phyloP scores from a whole-genome alignment of 2,113 vertebrate species.

The Haliaeetus leucogaster region DNA sequence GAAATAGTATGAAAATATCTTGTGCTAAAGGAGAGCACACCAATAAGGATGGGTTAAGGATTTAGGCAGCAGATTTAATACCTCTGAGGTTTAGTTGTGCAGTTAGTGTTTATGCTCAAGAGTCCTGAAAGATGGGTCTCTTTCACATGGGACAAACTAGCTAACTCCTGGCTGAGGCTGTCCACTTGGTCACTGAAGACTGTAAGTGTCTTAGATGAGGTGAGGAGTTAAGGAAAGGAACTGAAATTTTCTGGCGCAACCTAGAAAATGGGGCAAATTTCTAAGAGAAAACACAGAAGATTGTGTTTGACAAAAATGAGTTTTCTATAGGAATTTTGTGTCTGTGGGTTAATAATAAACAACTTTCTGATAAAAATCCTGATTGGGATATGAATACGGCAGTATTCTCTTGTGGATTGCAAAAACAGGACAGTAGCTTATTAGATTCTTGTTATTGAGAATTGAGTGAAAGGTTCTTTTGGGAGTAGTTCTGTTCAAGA shows the following conservation, averaged over 20 bases:
- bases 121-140: not conserved
- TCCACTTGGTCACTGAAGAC: not conserved
- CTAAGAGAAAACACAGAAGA: not conserved
- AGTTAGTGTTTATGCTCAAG: not conserved
- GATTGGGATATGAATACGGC: not conserved
- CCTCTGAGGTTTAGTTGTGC: not conserved
- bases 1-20: not conserved
- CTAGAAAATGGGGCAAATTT: not conserved
- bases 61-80: not conserved
- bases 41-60: not conserved
- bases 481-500: not conserved
- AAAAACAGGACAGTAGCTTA: not conserved
- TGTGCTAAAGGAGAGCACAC: not conserved
- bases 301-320: not conserved
- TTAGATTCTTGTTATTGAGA: constrained; percentile 11
- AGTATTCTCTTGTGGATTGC: not conserved
- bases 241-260: not conserved
- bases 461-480: not conserved
- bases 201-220: not conserved
- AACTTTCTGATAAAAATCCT: not conserved
- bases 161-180: not conserved
- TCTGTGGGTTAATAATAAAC: not conserved
- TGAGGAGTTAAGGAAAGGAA: not conserved
- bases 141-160: not conserved
- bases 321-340: not conserved